phyloP scores from a whole-genome alignment of 2,888 invertebrate genomes.

The Spodoptera picta region DNA sequence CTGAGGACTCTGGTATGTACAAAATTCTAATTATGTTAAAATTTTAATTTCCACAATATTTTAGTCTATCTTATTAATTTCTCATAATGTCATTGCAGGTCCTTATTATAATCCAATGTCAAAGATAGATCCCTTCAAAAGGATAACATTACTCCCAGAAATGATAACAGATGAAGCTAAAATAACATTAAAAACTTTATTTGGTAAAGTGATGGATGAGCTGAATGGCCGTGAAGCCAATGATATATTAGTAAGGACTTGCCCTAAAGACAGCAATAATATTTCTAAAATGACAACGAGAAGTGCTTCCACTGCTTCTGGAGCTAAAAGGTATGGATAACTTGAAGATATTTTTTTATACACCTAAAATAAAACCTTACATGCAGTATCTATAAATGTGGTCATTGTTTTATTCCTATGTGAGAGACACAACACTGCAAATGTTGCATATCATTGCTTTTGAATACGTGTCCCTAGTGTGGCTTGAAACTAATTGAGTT shows the following conservation, averaged over 20 bases:
- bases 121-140: slow-evolving; percentile 91
- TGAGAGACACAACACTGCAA: no score
- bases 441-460: no score
- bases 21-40: neutral
- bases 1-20: slow-evolving; percentile 80
- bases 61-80: neutral
- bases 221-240: slow-evolving; percentile 93
- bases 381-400: no score
- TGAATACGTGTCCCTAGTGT: no score
- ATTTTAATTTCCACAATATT: neutral
- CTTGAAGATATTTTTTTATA: no score
- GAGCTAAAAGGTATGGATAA: slow-evolving; percentile 74
- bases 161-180: slow-evolving; percentile 91
- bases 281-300: slow-evolving; percentile 80
- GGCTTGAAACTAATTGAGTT: no score
- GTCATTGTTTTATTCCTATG: no score
- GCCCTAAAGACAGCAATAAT: slow-evolving; percentile 89
- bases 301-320: slow-evolving; percentile 74
- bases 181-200: slow-evolving; percentile 90
- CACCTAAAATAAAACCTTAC: no score
- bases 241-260: slow-evolving; percentile 93
- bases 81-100: slow-evolving; percentile 62
- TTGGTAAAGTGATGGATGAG: slow-evolving; percentile 91
- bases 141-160: slow-evolving; percentile 93
- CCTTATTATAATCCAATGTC: slow-evolving; percentile 90